Evolutionary conservation across 2,888 invertebrate genomes (phyloP).

Genomic region (Epiperipatus broadwayi): DNA sequence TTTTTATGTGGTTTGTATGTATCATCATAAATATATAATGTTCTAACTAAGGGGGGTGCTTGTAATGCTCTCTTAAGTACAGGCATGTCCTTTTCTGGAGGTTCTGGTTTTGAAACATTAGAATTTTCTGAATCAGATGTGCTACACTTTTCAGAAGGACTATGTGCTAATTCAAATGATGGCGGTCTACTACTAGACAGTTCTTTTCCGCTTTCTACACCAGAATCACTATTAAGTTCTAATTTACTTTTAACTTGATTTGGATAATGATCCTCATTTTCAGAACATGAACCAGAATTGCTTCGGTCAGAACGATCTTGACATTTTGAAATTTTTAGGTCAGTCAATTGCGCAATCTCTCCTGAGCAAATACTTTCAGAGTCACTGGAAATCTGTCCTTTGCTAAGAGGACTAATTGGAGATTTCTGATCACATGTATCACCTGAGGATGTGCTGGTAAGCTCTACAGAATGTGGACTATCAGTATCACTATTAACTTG

Average conservation of each 20-base stretch:
- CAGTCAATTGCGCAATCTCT: conserved; percentile 31
- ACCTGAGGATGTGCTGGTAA: no score
- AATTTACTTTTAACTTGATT: conserved; percentile 45
- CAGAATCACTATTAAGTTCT: conserved; percentile 78
- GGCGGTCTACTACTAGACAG: no score
- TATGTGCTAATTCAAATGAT: no score
- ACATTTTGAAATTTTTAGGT: background rate
- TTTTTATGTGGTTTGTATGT: conserved; percentile 90
- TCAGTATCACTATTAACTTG: conserved; percentile 10
- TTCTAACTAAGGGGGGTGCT: conserved; percentile 63
- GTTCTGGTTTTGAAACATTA: no score
- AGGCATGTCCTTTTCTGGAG: conserved; percentile 75
- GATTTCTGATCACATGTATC: no score
- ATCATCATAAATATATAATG: conserved; percentile 65
- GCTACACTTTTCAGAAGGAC: no score
- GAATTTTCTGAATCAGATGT: no score
- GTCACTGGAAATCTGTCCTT: no score
- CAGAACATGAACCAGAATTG: no score
- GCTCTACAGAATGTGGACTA: conserved; percentile 10
- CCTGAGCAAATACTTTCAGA: conserved; percentile 60
- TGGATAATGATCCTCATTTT: no score
- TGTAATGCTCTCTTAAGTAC: conserved; percentile 76
- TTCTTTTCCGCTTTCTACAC: conserved; percentile 78
- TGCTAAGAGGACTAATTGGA: no score
- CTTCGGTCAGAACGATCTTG: no score